Conservation (phyloP, 2,888 invertebrate genomes). For the Griposia aprilina region DNA sequence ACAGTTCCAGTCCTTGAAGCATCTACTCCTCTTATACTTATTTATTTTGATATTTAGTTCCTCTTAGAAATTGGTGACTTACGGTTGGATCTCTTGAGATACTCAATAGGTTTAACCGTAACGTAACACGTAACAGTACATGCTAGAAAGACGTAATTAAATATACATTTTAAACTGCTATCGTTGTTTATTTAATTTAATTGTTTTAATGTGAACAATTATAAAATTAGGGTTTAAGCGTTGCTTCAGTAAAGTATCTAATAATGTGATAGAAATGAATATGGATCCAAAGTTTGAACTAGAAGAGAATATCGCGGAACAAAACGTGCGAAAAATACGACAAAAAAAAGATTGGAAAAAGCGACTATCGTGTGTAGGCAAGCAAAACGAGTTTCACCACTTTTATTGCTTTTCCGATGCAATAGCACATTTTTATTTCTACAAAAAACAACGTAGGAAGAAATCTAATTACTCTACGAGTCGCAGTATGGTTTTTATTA, state of each 20-base stretch:
- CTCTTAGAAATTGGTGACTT: too few relatives aligned
- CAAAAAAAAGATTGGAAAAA: not conserved
- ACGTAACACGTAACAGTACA: too few relatives aligned
- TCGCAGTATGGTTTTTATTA: not conserved
- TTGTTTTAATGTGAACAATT: too few relatives aligned
- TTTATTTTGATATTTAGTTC: too few relatives aligned
- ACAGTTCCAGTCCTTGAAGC: too few relatives aligned
- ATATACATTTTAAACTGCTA: too few relatives aligned
- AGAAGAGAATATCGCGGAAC: not conserved
- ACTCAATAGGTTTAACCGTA: too few relatives aligned
- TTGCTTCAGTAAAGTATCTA: not conserved
- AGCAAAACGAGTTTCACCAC: slow-evolving; percentile 14
- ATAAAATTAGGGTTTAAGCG: not conserved
- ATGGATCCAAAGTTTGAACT: not conserved
- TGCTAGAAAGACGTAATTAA: too few relatives aligned
- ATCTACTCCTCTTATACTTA: too few relatives aligned
- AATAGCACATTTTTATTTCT: slow-evolving; percentile 16
- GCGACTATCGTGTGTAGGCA: not conserved
- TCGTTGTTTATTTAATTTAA: too few relatives aligned
- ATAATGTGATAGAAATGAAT: not conserved
- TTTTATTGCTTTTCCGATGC: slow-evolving; percentile 39
- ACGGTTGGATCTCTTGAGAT: too few relatives aligned
- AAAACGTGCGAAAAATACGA: not conserved
- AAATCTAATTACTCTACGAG: slow-evolving; percentile 30
- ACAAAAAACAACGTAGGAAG: slow-evolving; percentile 4